Evolutionary conservation across 92 coral and sea anemone genomes (phyloP).

Genomic region (Epizoanthus stellaris): DNA sequence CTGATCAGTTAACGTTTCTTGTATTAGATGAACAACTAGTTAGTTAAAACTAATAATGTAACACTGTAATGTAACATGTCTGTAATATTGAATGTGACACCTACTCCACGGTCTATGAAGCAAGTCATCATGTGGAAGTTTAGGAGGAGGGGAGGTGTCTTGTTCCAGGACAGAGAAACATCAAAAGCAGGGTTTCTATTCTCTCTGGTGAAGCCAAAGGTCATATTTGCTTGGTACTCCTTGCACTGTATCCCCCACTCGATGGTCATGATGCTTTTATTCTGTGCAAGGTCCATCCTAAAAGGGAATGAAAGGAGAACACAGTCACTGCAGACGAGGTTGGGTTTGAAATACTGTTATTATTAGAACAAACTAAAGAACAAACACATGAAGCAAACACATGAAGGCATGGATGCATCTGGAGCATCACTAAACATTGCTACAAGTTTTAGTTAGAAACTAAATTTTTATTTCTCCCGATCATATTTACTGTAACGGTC

Average conservation of each 20-base stretch:
- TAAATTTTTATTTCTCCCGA: no score
- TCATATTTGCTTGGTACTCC: constrained; percentile 36
- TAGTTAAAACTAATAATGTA: no score
- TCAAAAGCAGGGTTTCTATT: constrained; percentile 40
- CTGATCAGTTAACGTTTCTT: no score
- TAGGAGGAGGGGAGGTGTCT: constrained; percentile 14
- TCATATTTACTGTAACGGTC: no score
- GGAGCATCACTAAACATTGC: no score
- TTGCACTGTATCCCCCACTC: constrained; percentile 56
- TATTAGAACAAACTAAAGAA: neutral
- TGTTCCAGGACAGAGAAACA: constrained; percentile 37
- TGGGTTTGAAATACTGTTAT: neutral
- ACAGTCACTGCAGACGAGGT: neutral
- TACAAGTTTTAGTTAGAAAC: no score
- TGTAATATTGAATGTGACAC: no score
- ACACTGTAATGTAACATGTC: no score
- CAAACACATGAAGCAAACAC: neutral
- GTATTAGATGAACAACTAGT: no score
- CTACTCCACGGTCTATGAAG: constrained; percentile 31
- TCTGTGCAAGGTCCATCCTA: constrained; percentile 40
- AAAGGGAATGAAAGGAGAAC: neutral
- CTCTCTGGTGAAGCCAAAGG: constrained; percentile 11
- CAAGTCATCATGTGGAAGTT: constrained; percentile 1
- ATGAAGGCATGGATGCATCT: neutral
- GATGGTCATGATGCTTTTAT: neutral